Percentiles rank a stretch among this genome's conserved stretches.
Evolutionary conservation across 2,797 vertebrate species (phyloP).

Genomic region (Chelonia mydas): DNA sequence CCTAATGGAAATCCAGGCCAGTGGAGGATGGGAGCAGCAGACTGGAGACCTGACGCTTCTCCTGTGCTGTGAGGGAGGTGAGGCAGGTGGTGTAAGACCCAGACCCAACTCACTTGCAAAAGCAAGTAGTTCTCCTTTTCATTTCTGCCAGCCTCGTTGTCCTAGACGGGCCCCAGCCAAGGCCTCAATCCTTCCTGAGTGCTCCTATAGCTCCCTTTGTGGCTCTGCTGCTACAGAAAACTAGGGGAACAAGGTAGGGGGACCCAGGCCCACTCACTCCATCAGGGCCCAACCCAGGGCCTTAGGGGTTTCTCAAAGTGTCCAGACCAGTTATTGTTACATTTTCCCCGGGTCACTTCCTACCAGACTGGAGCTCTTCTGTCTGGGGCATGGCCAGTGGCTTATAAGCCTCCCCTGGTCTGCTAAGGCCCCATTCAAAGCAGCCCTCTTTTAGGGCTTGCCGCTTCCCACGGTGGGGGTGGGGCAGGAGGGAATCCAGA

Average conservation of each 20-base stretch:
- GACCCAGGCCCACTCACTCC: background rate
- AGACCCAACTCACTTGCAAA: background rate
- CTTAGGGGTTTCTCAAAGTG: background rate
- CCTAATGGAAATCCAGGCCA: background rate
- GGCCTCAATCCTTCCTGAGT: background rate
- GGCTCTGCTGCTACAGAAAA: background rate
- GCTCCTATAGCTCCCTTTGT: background rate
- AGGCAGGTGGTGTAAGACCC: background rate
- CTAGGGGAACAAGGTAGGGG: background rate
- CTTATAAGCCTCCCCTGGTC: background rate
- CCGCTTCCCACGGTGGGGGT: accelerated
- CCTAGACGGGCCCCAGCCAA: background rate
- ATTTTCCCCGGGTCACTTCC: background rate
- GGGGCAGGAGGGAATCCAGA: background rate
- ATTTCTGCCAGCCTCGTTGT: background rate
- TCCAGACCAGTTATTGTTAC: background rate
- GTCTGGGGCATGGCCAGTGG: background rate
- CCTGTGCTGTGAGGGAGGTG: background rate
- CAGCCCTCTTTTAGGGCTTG: background rate
- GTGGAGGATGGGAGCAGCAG: background rate
- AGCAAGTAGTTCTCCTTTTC: background rate
- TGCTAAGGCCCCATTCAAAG: background rate
- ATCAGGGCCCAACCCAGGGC: background rate
- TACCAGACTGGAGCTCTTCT: background rate
- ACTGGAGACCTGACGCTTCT: background rate